Conservation (phyloP, 2,888 invertebrate genomes). For the Sinodicranocentrus sp. region DNA sequence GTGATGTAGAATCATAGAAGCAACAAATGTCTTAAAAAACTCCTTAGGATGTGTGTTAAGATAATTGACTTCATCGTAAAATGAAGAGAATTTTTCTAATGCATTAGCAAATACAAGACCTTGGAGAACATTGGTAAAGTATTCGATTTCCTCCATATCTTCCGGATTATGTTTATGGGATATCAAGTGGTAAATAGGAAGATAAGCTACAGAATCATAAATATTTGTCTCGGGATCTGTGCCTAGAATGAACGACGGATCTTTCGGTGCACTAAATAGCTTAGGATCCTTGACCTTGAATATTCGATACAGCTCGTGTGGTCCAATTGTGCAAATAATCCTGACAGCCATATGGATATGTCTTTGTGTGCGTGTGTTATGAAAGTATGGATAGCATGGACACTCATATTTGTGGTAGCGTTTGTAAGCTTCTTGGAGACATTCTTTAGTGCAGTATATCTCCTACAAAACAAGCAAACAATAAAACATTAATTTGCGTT, state of each 20-base stretch:
- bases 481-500: background rate
- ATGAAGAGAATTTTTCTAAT: conserved; percentile 62
- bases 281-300: conserved; percentile 58
- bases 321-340: conserved; percentile 70
- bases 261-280: conserved; percentile 29
- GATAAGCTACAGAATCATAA: conserved; percentile 68
- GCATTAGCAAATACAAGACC: conserved; percentile 66
- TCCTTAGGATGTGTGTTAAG: conserved; percentile 54
- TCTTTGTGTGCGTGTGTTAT: conserved; percentile 70
- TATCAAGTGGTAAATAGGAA: conserved; percentile 70
- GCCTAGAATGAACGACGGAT: conserved; percentile 27
- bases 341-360: conserved; percentile 71
- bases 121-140: conserved; percentile 70
- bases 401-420: conserved; percentile 74
- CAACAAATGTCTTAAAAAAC: conserved; percentile 68
- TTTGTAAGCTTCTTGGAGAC: conserved; percentile 57
- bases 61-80: conserved; percentile 62
- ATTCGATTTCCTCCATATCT: conserved; percentile 51
- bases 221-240: conserved; percentile 49
- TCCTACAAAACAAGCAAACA: conserved; percentile 52
- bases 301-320: conserved; percentile 63
- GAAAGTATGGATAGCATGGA: conserved; percentile 68
- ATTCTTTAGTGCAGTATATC: conserved; percentile 69
- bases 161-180: conserved; percentile 51
- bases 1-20: conserved; percentile 83